A percentile compares a stretch with the other conserved stretches of the same genome.
Conservation (phyloP, 2,888 invertebrate species). For the Timema cristinae region DNA sequence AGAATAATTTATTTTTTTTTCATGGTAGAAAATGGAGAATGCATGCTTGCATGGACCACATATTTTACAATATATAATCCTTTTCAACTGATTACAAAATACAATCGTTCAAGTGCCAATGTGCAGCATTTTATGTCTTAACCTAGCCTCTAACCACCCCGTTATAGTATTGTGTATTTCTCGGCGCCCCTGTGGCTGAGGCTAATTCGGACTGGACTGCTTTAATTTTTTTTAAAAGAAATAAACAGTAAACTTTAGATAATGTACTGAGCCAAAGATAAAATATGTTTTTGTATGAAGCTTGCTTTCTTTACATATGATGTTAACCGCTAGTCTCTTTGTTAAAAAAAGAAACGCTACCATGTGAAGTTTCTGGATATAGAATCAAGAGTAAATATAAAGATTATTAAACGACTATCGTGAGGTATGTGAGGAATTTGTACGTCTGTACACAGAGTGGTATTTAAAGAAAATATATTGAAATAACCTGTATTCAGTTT, state of each 20-base stretch:
- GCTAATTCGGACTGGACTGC: constrained; percentile 28
- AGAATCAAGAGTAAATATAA: constrained; percentile 23
- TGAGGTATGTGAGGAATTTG: constrained; percentile 27
- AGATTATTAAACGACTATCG: constrained; percentile 16
- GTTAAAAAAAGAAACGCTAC: constrained; percentile 21
- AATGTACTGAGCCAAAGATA: constrained; percentile 22
- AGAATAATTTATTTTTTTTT: constrained; percentile 38
- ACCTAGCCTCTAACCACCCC: constrained; percentile 30
- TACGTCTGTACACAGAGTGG: neutral
- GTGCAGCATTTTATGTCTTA: constrained; percentile 27
- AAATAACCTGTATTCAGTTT: no score
- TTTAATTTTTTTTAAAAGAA: constrained; percentile 22
- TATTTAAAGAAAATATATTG: no score
- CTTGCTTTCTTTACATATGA: constrained; percentile 2
- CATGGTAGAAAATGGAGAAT: constrained; percentile 39
- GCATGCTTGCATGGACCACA: constrained; percentile 33
- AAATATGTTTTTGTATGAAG: constrained; percentile 16
- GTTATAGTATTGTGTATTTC: constrained; percentile 23
- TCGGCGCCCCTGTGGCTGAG: constrained; percentile 29
- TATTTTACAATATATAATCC: constrained; percentile 30
- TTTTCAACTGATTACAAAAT: constrained; percentile 30
- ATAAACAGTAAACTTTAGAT: constrained; percentile 13
- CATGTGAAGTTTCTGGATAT: constrained; percentile 24
- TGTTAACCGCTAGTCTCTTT: neutral
- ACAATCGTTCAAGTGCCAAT: constrained; percentile 30